These are phyloP conservation scores for Eremobia ochroleuca DNA, from an alignment of 2,888 invertebrate species.

Conservation along the genomic window DNA sequence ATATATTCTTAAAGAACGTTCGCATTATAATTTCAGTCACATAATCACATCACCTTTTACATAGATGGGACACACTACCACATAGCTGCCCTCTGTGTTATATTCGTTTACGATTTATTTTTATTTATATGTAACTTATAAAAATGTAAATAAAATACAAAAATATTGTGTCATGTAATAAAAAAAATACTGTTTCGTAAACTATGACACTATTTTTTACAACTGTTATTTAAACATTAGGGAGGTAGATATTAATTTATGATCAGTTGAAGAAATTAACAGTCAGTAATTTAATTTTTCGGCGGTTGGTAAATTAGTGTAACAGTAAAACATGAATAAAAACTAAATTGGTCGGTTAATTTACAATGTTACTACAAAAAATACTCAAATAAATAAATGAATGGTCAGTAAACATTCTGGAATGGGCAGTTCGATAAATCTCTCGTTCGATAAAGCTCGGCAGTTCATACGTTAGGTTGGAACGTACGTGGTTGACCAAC, in stretches of 20 bases:
- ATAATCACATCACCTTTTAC: background rate
- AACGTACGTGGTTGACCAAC: background rate
- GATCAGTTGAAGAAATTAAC: background rate
- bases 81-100: background rate
- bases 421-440: background rate
- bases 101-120: background rate
- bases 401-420: background rate
- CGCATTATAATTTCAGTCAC: too few relatives aligned
- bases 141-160: background rate
- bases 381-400: background rate
- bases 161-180: too few relatives aligned
- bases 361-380: background rate
- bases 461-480: background rate
- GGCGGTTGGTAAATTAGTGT: background rate
- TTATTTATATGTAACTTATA: background rate
- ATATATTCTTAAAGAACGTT: too few relatives aligned
- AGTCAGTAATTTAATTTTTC: background rate
- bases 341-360: background rate
- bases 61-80: background rate
- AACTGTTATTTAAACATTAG: background rate
- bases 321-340: background rate
- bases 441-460: background rate
- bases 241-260: background rate
- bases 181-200: background rate
- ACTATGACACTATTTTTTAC: background rate